Base-by-base conservation (phyloP, 1,140 invertebrate species). In the Antheraea mylitta region DNA sequence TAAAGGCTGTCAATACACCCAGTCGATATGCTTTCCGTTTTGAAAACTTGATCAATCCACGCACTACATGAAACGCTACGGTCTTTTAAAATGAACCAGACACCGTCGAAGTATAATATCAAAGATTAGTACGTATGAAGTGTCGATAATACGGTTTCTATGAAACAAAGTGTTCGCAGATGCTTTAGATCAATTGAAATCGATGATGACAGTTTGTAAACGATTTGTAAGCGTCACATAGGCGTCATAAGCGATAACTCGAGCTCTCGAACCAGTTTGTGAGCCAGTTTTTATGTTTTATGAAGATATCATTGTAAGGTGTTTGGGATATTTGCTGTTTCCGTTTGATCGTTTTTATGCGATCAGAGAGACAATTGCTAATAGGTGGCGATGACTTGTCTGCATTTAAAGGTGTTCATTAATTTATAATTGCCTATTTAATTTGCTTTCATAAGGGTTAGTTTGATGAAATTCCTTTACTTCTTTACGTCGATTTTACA, bases 61-160 rank as follows among this genome's bases (percentile, higher is more conserved):
- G 22, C 4, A 30, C 22, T 30, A 2, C 4, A 30, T 30, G 65
- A 71, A 13, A 37, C 62, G 63, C 66, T 64, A 53, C 18, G 66
- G 59, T 19, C 65, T 70, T 45, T 0, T 77, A 48, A 68, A 63
- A 77, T 75, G 11, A 3, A 53, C 75, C 68, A 64, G 13, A 59
- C 18, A 11, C 63, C 72, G 71, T 45, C 53, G 70, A 75, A 75
- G 78, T 72, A n/a, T n/a, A 80, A 76, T 77, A 75, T 73, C 69
- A 75, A 77, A 81, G 76, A 84, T 84, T 81, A 78, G 73, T 77
- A 75, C 69, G 72, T 75, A 65, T 60, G 63, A 74, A 79, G 79
- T 79, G 74, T 79, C 75, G 71, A 71, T 77, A 80, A 81, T 78
- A 75, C 77, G 78, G 73, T 83, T 80, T 74, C 68, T 70, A 81